Percentiles rank a stretch among this genome's conserved stretches.
Conservation (phyloP, 1,140 invertebrate genomes). For the Ceratina japonica region DNA sequence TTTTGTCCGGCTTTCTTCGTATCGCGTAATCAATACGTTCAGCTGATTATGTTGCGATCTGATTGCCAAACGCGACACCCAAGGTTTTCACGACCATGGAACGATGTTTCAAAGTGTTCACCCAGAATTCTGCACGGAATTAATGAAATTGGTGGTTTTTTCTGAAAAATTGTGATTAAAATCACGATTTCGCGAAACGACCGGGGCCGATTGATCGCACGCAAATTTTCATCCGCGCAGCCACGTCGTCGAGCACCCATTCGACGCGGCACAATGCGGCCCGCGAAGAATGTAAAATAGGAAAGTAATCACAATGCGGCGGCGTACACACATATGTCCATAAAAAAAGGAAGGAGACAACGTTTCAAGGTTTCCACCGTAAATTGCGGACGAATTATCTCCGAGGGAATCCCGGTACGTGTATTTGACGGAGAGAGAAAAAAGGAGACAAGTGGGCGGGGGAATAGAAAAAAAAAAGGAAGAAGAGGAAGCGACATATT, state of each 20-base stretch:
- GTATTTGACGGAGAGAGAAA: neutral
- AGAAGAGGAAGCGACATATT: neutral
- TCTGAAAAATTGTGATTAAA: neutral
- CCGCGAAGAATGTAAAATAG: neutral
- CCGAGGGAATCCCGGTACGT: conserved; percentile 4
- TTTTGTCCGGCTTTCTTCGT: too few species aligned
- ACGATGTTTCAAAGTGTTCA: too few species aligned
- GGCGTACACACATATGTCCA: neutral
- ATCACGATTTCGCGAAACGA: neutral
- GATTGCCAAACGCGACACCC: too few species aligned
- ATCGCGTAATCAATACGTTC: too few species aligned
- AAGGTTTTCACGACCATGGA: too few species aligned
- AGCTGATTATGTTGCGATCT: too few species aligned
- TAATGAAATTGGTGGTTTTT: too few species aligned
- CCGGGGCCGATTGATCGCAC: too few species aligned
- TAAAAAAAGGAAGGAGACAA: neutral
- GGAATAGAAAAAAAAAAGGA: neutral
- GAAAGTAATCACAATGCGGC: neutral
- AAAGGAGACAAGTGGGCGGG: neutral
- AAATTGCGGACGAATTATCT: conserved; percentile 22
- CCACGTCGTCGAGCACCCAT: too few species aligned
- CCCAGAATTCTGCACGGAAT: too few species aligned
- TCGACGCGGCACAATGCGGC: neutral
- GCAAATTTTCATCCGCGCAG: too few species aligned
- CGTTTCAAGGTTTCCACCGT: conserved; percentile 3